Percentiles rank a stretch among this genome's conserved stretches.
These are phyloP conservation scores for Drosophila takahashii DNA, from an alignment of 1,140 invertebrate species.

Conservation along the genomic window DNA sequence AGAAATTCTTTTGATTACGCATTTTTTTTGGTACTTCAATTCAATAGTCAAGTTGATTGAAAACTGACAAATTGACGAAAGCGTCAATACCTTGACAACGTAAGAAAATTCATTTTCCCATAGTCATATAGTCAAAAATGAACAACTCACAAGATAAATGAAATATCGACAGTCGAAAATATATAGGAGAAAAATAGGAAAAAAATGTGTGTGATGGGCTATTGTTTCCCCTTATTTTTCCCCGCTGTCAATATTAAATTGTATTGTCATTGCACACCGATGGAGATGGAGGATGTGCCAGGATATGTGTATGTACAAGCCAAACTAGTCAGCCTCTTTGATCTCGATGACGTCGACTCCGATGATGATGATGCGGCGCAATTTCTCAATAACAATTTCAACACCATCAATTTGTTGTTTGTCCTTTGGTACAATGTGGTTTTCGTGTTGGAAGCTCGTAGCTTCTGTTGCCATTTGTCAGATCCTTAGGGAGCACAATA, in stretches of 20 bases:
- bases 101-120: conserved; percentile 37
- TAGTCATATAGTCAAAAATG: conserved; percentile 39
- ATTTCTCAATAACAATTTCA: conserved; percentile 72
- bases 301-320: conserved; percentile 5
- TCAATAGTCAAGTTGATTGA: conserved; percentile 40
- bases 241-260: conserved; percentile 64
- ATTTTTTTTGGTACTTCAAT: conserved; percentile 10
- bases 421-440: conserved; percentile 23
- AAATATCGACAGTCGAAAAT: conserved; percentile 41
- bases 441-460: conserved; percentile 15
- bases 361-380: conserved; percentile 63
- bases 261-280: conserved; percentile 65
- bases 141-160: conserved; percentile 70
- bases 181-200: conserved; percentile 24
- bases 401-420: conserved; percentile 72
- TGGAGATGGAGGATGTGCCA: conserved; percentile 20
- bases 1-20: conserved; percentile 34
- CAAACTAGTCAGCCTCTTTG: conserved; percentile 71
- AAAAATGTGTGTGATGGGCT: conserved; percentile 46
- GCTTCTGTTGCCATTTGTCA: conserved; percentile 42
- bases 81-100: conserved; percentile 33
- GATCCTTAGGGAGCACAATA: conserved; percentile 30
- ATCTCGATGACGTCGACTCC: conserved; percentile 60
- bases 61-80: conserved; percentile 47
- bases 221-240: conserved; percentile 43